Evolutionary conservation across 2,797 vertebrate genomes (phyloP).

Genomic region (Sphenopsis melanotis): DNA sequence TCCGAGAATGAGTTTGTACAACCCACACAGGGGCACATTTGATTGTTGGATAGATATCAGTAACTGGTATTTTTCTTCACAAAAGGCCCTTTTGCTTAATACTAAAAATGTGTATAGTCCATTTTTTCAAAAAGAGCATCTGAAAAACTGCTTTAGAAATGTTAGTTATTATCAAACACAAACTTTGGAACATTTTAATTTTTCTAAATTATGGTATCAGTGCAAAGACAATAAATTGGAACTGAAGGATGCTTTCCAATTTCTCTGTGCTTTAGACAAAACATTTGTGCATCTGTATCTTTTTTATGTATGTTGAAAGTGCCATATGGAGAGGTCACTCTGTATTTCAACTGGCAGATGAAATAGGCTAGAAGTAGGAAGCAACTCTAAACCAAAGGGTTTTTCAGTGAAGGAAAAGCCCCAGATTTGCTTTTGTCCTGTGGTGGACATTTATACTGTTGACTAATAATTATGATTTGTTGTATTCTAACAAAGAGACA

Average conservation of each 20-base stretch:
- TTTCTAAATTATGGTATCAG: not conserved
- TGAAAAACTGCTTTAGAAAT: not conserved
- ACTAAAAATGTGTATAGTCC: not conserved
- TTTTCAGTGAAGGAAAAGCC: not conserved
- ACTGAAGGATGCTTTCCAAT: not conserved
- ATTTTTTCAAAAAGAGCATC: not conserved
- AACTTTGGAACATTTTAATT: not conserved
- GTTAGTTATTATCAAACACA: not conserved
- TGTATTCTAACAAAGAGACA: not conserved
- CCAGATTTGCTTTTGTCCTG: not conserved
- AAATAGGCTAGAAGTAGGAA: not conserved
- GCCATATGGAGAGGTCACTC: constrained; percentile 31
- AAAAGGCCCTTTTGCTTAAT: not conserved
- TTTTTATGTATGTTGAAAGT: not conserved
- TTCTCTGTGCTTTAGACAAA: not conserved
- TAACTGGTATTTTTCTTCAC: not conserved
- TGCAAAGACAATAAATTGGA: not conserved
- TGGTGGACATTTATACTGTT: not conserved
- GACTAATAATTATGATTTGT: constrained; percentile 8
- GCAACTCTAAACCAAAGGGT: not conserved
- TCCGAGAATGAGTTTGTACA: not conserved
- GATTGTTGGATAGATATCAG: not conserved
- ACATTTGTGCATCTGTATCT: constrained; percentile 28
- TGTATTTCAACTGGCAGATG: not conserved
- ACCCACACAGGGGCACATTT: not conserved